phyloP scores from a whole-genome alignment of 2,113 vertebrate genomes.

The Semnornis frantzii region DNA sequence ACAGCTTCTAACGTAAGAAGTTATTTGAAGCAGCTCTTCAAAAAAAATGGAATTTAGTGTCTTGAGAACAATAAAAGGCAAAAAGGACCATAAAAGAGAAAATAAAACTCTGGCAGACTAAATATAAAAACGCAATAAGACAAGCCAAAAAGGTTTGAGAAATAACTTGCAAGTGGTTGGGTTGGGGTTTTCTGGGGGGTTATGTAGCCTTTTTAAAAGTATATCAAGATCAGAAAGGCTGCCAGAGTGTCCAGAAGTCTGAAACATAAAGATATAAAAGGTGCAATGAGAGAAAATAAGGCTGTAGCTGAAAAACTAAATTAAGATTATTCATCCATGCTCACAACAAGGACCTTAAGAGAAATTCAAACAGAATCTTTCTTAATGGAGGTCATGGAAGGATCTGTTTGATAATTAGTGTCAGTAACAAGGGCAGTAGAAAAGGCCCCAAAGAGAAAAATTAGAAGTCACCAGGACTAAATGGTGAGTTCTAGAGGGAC shows the following conservation, averaged over 20 bases:
- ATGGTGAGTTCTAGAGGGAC: not conserved
- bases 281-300: not conserved
- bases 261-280: not conserved
- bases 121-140: not conserved
- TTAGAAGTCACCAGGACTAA: not conserved
- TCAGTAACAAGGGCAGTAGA: not conserved
- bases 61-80: not conserved
- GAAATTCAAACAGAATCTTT: not conserved
- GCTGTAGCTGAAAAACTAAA: not conserved
- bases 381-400: not conserved
- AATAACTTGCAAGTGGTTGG: not conserved
- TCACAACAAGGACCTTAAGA: not conserved
- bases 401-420: not conserved
- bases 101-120: not conserved
- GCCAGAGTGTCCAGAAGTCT: not conserved
- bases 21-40: not conserved
- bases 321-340: not conserved
- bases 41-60: not conserved
- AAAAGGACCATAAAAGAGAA: not conserved
- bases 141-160: not conserved
- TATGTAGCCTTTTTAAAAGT: not conserved
- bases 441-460: not conserved
- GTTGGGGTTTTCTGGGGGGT: too few species aligned
- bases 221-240: not conserved
- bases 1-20: not conserved